A percentile compares a stretch with the other conserved stretches of the same genome.
Evolutionary conservation across 2,113 vertebrate genomes (phyloP).

Genomic region (Rhabdornis inornatus): DNA sequence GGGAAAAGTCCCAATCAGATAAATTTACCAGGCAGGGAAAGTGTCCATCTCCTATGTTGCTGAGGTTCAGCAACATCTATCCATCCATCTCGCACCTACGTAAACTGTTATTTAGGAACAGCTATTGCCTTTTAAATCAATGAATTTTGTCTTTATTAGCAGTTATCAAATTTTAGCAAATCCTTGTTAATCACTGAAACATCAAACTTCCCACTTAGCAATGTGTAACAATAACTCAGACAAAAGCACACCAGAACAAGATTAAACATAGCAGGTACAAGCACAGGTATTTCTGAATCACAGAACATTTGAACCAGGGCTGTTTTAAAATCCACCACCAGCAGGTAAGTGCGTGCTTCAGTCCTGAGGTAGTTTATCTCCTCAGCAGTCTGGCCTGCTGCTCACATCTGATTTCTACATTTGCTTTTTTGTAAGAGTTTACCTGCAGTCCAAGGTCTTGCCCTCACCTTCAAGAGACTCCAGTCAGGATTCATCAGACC

Average conservation of each 20-base stretch:
- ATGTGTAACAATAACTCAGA: background rate
- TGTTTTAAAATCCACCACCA: background rate
- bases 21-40: background rate
- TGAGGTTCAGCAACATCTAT: accelerated
- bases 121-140: background rate
- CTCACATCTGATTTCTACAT: background rate
- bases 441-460: background rate
- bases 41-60: accelerated
- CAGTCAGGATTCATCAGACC: background rate
- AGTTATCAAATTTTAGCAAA: background rate
- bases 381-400: background rate
- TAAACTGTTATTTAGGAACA: background rate
- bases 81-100: background rate
- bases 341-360: background rate
- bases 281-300: background rate
- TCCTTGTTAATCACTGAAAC: background rate
- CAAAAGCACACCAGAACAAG: background rate
- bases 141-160: background rate
- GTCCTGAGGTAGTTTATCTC: background rate
- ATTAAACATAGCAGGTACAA: background rate
- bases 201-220: background rate
- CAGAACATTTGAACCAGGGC: background rate
- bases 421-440: background rate
- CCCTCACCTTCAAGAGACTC: background rate
- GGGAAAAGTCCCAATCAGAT: background rate